Percentiles rank a stretch among this genome's conserved stretches.
Evolutionary conservation across 2,888 invertebrate genomes (phyloP).

Genomic region (Charanyca ferruginea): DNA sequence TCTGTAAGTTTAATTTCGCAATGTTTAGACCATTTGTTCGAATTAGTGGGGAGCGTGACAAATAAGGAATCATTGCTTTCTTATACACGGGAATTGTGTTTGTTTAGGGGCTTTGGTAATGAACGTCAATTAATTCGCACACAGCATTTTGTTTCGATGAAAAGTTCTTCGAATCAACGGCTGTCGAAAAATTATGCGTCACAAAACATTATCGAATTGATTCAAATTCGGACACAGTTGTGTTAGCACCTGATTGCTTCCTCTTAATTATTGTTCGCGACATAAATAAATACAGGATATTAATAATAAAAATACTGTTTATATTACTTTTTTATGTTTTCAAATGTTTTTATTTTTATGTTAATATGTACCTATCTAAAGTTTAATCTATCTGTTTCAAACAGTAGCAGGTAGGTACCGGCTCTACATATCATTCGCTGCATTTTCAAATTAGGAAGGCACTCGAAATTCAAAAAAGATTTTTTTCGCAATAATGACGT

Average conservation of each 20-base stretch:
- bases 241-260: too few species aligned
- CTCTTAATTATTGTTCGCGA: too few species aligned
- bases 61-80: conserved; percentile 78
- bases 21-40: conserved; percentile 85
- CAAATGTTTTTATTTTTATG: too few species aligned
- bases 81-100: conserved; percentile 64
- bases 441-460: conserved; percentile 31
- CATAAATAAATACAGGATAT: too few species aligned
- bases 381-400: too few species aligned
- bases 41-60: conserved; percentile 81
- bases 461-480: conserved; percentile 35
- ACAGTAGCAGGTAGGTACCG: too few species aligned
- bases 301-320: too few species aligned
- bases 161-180: not conserved
- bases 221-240: too few species aligned
- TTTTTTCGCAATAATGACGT: conserved; percentile 37
- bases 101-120: conserved; percentile 22
- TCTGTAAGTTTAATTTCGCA: conserved; percentile 86
- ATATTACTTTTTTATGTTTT: too few species aligned
- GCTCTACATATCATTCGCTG: not conserved
- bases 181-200: not conserved
- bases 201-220: too few species aligned
- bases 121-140: not conserved
- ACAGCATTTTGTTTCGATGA: not conserved
- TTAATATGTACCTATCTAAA: too few species aligned